Evolutionary conservation across 2,113 vertebrate genomes (phyloP), one percentile per base, ranked within the genome.

Genomic region (Periophthalmus modestus): DNA sequence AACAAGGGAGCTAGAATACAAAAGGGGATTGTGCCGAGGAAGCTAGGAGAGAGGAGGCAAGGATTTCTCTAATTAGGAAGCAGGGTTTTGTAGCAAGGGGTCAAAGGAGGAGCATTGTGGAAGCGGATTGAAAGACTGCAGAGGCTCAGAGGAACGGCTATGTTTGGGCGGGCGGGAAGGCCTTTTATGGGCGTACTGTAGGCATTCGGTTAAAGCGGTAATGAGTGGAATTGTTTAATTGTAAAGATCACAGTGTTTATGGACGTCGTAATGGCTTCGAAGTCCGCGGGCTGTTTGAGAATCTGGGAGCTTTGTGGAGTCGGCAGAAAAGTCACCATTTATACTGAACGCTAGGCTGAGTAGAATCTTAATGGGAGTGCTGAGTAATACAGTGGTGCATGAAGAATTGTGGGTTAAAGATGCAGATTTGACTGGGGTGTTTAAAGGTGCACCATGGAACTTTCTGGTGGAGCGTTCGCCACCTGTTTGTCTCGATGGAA

Each of bases 51-150:
- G 55, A 74, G 70, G 82, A 39, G 71, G 28, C 68, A 71, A 81
- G 69, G 78, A 77, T 82, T 79, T 39, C 72, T 83, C 39, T 86
- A 87, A 90, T 89, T 73, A 90, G 81, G 68, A 84, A 62, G 68
- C 66, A 74, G 66, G 70, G 34, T 87, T 59, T 80, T 80, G 59
- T 66, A 72, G 74, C 3, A 43, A 47, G 0, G 52, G 80, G 85
- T 85, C 79, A 81, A 21, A 58, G 15, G 69, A 88, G 57, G 75
- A 78, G 48, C 61, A 59, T n/a, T 65, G 59, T 69, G 66, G 46
- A 67, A 77, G 68, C 71, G 57, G 11, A 61, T 28, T 76, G 59
- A 73, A 71, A 18, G 24, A 34, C 24, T 67, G 23, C 4, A 36
- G 23, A 15, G 66, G 34, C 59, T 50, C 69, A 36, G 46, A 73